phyloP scores from a whole-genome alignment of 1,140 invertebrate genomes.

The Lepidurus packardi region DNA sequence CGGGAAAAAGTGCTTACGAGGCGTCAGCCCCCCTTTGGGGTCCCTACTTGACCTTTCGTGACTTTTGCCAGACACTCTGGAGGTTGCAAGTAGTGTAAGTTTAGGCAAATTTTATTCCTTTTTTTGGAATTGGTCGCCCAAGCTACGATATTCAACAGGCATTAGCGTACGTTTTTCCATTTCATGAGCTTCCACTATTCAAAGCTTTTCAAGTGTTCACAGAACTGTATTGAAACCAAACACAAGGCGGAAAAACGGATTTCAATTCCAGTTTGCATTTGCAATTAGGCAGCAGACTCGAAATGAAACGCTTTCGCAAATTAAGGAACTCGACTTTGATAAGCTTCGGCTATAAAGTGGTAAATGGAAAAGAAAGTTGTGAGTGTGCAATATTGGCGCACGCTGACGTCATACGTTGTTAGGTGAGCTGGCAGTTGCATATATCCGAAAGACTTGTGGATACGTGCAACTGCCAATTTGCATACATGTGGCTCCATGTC shows the following conservation, averaged over 20 bases:
- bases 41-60: conserved; percentile 2
- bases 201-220: no score
- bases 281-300: no score
- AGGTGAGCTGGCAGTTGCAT: conserved; percentile 1
- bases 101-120: neutral
- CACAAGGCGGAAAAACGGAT: no score
- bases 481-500: conserved; percentile 18
- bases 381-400: conserved; percentile 3
- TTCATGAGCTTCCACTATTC: no score
- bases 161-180: no score
- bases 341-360: neutral
- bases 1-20: conserved; percentile 15
- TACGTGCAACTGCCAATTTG: no score
- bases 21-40: neutral
- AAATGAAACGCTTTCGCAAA: no score
- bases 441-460: conserved; percentile 8
- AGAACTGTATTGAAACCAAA: no score
- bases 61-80: neutral
- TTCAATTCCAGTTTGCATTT: no score
- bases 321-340: neutral
- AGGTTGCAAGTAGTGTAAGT: neutral
- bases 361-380: neutral
- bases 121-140: no score
- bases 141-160: no score
- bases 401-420: conserved; percentile 13